phyloP scores from a whole-genome alignment of 2,113 vertebrate genomes.

The Vanacampus margaritifer region DNA sequence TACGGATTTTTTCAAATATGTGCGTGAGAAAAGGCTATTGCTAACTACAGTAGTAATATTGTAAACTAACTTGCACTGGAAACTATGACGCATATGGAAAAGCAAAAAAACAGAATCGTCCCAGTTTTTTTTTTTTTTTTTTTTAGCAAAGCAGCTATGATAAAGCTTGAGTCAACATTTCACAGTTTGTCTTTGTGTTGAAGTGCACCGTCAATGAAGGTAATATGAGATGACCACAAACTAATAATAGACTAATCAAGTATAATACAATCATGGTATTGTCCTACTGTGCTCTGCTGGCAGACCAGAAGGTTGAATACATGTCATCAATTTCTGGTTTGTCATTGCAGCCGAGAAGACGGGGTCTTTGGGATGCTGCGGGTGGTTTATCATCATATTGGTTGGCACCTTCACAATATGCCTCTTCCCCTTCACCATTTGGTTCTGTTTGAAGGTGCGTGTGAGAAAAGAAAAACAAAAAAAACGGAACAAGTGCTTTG shows the following conservation, averaged over 20 bases:
- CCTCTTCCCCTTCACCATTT: conserved; percentile 82
- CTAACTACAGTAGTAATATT: neutral
- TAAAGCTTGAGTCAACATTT: conserved; percentile 12
- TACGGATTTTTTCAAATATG: neutral
- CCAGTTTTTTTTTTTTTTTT: neutral
- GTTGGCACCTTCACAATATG: conserved; percentile 72
- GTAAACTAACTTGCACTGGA: conserved; percentile 1
- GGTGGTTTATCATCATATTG: conserved; percentile 78
- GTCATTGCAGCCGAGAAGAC: conserved; percentile 60
- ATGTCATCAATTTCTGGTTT: neutral
- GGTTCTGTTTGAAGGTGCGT: conserved; percentile 84
- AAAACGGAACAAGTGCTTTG: neutral
- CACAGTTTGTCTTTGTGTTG: conserved; percentile 16
- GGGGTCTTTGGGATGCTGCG: conserved; percentile 72
- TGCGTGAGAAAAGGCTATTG: neutral
- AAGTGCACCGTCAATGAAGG: neutral
- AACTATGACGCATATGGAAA: conserved; percentile 6
- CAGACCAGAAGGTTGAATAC: neutral
- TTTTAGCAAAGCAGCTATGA: conserved; percentile 10
- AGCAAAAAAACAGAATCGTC: neutral
- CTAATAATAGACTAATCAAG: neutral
- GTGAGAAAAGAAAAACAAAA: neutral
- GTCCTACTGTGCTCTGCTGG: neutral
- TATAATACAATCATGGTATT: too few species aligned
- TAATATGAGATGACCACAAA: neutral